A percentile compares a stretch with the other conserved stretches of the same genome.
phyloP scores from a whole-genome alignment of 2,888 invertebrate genomes.

The Rotaria macrura region DNA sequence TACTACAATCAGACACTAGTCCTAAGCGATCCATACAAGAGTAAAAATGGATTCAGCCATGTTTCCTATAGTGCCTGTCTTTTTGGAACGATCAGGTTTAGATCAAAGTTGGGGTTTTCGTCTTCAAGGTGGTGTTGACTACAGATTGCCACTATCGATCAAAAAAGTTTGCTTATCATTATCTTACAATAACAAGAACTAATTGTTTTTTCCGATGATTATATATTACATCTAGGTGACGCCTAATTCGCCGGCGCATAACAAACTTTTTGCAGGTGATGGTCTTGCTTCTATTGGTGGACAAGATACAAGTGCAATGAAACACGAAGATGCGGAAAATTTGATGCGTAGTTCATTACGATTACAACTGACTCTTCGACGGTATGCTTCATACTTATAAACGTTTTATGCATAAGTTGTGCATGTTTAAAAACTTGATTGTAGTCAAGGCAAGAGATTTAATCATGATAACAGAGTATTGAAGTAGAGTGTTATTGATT shows the following conservation, averaged over 20 bases:
- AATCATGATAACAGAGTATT: too few species aligned
- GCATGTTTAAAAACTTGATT: too few species aligned
- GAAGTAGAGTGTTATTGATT: too few species aligned
- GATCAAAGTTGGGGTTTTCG: slow-evolving; percentile 28
- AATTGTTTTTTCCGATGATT: not conserved
- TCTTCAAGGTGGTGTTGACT: slow-evolving; percentile 31
- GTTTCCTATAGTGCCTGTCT: not conserved
- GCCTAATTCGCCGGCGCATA: slow-evolving; percentile 26
- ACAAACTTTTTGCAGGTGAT: slow-evolving; percentile 28
- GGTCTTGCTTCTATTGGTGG: slow-evolving; percentile 28
- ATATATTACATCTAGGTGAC: not conserved
- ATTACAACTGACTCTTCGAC: not conserved
- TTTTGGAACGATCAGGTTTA: slow-evolving; percentile 5
- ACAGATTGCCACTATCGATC: slow-evolving; percentile 24
- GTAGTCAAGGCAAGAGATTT: too few species aligned
- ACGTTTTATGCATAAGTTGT: too few species aligned
- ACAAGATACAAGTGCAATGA: slow-evolving; percentile 7
- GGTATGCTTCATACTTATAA: too few species aligned
- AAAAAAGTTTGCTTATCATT: slow-evolving; percentile 27
- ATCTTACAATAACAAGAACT: not conserved
- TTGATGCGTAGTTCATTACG: slow-evolving; percentile 21
- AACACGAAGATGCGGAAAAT: slow-evolving; percentile 26
- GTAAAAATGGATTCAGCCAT: not conserved
- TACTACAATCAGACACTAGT: not conserved
- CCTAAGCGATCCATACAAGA: not conserved